Evolutionary conservation across 2,797 vertebrate genomes (phyloP).

Genomic region (Leucoraja ocellata): DNA sequence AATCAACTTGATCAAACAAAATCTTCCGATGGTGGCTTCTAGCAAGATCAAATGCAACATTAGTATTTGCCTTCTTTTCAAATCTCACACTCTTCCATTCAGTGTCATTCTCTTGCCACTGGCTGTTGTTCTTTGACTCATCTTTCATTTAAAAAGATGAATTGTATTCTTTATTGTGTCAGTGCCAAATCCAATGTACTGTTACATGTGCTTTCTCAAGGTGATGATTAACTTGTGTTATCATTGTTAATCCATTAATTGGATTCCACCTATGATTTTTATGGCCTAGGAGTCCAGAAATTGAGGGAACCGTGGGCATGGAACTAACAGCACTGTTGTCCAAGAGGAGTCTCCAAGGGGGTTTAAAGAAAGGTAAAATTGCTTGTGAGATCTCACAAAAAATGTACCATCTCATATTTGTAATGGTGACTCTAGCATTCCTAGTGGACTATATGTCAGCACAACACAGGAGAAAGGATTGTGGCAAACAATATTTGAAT

Average conservation of each 20-base stretch:
- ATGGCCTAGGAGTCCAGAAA: not conserved
- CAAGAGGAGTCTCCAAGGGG: not conserved
- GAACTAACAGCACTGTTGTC: not conserved
- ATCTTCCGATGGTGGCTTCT: not conserved
- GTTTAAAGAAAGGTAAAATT: not conserved
- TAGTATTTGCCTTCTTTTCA: not conserved
- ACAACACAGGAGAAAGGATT: not conserved
- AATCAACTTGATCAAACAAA: not conserved
- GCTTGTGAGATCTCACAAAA: not conserved
- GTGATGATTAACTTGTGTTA: not conserved
- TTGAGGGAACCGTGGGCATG: not conserved
- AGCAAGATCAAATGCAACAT: not conserved
- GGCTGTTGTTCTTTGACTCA: constrained; percentile 6
- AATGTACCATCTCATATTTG: not conserved
- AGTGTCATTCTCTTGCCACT: not conserved
- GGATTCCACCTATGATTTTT: not conserved
- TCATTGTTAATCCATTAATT: not conserved
- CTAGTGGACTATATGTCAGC: not conserved
- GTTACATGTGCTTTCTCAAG: not conserved
- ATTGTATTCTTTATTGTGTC: not conserved
- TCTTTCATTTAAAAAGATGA: not conserved
- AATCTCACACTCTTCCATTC: not conserved
- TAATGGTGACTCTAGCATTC: not conserved
- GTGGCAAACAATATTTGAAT: too few relatives aligned
- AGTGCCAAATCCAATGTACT: not conserved